Base-by-base conservation (phyloP, 2,888 invertebrate species). In the Eristalis arbustorum region DNA sequence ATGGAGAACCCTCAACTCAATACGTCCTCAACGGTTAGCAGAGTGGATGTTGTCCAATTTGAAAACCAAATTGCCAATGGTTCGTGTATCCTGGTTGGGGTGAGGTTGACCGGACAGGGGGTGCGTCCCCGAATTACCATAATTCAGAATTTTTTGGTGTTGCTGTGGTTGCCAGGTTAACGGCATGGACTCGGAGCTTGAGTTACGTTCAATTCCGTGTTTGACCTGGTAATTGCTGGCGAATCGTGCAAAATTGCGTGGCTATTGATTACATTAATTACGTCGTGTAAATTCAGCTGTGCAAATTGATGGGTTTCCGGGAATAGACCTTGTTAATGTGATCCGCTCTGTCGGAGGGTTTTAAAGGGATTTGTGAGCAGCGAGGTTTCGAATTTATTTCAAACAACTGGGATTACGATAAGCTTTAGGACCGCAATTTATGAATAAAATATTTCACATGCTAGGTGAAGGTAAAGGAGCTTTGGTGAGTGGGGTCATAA, bases 231-330 rank as follows among this genome's bases (percentile, higher is more conserved):
- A 59, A 59, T 59, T 59, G 59, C 59, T 59, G 13, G 59, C 14
- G 59, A 25, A 59, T 59, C 25, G 13, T 25, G 59, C 25, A 11
- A 59, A 14, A 28, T 59, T 23, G 59, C 59, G 25, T 25, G 13
- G 59, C 59, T 25, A 59, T 59, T 59, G 59, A 59, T 59, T 59
- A 59, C 59, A 59, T 59, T 59, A 59, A 59, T 59, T 59, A 59
- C n/a, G 18, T 5, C n/a, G 49, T 49, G 49, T 49, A 6, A 6
- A 8, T 49, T 14, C n/a, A 49, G 49, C 49, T 49, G 49, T 8
- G 49, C 49, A 49, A 49, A 49, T 49, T 49, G 49, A 49, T 49
- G 49, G 49, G 49, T 49, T 49, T 49, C 49, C 49, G 49, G 18
- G 49, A 49, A 49, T 18, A 49, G 49, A 10, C 6, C 18, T 22